A percentile compares a stretch with the other conserved stretches of the same genome.
Evolutionary conservation across 2,113 vertebrate species (phyloP).

Genomic region (Tragelaphus strepsiceros): DNA sequence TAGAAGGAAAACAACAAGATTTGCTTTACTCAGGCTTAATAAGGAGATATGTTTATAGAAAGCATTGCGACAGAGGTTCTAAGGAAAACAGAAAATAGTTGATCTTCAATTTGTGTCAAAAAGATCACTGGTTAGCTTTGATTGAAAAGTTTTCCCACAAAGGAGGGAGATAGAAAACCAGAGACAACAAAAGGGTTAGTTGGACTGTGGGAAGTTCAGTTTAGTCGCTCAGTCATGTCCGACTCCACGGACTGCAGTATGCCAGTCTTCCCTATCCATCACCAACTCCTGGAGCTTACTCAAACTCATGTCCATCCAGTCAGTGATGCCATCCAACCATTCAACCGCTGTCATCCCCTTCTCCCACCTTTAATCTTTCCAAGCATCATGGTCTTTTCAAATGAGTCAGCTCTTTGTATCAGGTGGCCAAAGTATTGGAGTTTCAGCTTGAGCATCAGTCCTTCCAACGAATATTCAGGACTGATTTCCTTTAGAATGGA

Average conservation of each 20-base stretch:
- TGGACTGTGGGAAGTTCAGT: not conserved
- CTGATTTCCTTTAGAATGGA: not conserved
- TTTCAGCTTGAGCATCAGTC: not conserved
- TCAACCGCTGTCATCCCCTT: not conserved
- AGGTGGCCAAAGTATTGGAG: not conserved
- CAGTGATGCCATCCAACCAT: not conserved
- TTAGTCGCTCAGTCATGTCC: not conserved
- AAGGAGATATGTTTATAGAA: not conserved
- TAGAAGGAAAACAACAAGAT: not conserved
- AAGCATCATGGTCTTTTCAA: not conserved
- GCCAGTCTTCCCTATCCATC: not conserved
- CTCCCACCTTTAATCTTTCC: not conserved
- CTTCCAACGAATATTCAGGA: not conserved
- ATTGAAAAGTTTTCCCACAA: not conserved
- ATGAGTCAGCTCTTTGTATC: not conserved
- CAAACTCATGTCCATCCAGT: not conserved
- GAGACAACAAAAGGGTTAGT: not conserved
- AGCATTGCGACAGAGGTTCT: not conserved
- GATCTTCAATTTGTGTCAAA: not conserved
- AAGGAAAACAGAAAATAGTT: not conserved
- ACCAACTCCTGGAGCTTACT: not conserved
- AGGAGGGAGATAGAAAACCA: not conserved
- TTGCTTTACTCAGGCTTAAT: not conserved
- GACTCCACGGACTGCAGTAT: not conserved
- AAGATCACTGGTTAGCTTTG: not conserved